phyloP scores from a whole-genome alignment of 2,797 vertebrate species.

The Sebastes nivosus region DNA sequence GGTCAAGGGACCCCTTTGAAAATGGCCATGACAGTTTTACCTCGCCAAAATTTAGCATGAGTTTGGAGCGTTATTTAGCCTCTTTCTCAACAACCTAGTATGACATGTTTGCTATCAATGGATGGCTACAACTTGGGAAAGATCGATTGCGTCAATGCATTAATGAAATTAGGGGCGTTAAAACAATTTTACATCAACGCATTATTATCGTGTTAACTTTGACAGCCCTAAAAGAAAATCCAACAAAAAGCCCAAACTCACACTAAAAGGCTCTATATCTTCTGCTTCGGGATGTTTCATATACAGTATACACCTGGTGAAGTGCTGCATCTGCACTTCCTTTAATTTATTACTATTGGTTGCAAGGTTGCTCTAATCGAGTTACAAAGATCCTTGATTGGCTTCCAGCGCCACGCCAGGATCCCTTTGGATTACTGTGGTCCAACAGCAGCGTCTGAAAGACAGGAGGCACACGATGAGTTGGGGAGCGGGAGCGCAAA shows the following conservation, averaged over 20 bases:
- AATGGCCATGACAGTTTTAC: too few species aligned
- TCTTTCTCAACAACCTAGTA: too few species aligned
- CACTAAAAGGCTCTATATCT: background rate
- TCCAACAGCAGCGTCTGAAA: slow-evolving; percentile 43
- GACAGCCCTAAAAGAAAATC: background rate
- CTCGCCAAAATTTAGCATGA: too few species aligned
- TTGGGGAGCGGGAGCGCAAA: slow-evolving; percentile 30
- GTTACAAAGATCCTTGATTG: slow-evolving; percentile 58
- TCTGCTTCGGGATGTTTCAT: slow-evolving; percentile 14
- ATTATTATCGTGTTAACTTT: too few species aligned
- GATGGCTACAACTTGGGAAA: too few species aligned
- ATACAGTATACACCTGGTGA: slow-evolving; percentile 22
- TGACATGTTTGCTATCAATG: too few species aligned
- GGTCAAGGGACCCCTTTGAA: too few species aligned
- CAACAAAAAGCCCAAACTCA: background rate
- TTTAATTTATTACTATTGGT: slow-evolving; percentile 52
- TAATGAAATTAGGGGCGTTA: too few species aligned
- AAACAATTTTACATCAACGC: accelerated
- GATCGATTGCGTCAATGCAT: too few species aligned
- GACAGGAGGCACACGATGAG: slow-evolving; percentile 56
- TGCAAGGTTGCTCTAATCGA: slow-evolving; percentile 56
- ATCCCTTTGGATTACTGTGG: slow-evolving; percentile 43
- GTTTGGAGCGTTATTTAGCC: too few species aligned
- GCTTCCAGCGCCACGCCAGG: slow-evolving; percentile 50
- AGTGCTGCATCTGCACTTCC: slow-evolving; percentile 59